Percentiles rank a stretch among this genome's conserved stretches.
phyloP scores from a whole-genome alignment of 1,140 invertebrate genomes.

The Drosophila pseudoobscura region DNA sequence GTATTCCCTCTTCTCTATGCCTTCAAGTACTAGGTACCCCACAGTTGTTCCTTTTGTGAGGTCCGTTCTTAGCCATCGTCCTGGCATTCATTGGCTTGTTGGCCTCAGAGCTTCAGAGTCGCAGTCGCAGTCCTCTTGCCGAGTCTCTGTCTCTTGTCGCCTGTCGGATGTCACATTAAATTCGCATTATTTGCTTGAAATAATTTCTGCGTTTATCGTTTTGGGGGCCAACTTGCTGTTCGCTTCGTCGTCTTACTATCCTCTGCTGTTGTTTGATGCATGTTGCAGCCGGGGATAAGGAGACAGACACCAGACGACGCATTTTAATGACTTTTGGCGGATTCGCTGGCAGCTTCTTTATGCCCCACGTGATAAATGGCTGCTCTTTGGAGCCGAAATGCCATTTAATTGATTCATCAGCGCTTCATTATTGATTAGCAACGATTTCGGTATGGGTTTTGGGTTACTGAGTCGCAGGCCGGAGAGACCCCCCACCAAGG shows the following conservation, averaged over 20 bases:
- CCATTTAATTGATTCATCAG: constrained; percentile 77
- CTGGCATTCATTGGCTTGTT: constrained; percentile 58
- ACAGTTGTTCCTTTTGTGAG: constrained; percentile 15
- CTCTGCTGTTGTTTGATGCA: constrained; percentile 25
- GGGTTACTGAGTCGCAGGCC: constrained; percentile 31
- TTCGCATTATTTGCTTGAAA: constrained; percentile 77
- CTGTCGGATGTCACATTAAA: constrained; percentile 78
- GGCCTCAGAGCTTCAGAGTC: background rate
- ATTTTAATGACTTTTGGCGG: constrained; percentile 54
- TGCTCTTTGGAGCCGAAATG: constrained; percentile 50
- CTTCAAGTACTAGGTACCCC: background rate
- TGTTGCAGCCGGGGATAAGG: constrained; percentile 10
- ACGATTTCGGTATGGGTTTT: constrained; percentile 30
- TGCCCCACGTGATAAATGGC: constrained; percentile 49
- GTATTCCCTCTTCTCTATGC: constrained; percentile 6
- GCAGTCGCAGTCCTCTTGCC: background rate
- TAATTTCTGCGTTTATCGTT: constrained; percentile 67
- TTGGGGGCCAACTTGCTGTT: background rate
- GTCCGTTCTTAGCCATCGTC: constrained; percentile 12
- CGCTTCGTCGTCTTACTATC: background rate
- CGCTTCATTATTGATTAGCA: constrained; percentile 46
- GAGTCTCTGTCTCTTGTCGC: constrained; percentile 47
- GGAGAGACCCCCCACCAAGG: constrained; percentile 29
- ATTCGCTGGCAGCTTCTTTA: constrained; percentile 44
- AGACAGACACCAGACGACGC: background rate